Conservation (phyloP, 2,797 vertebrate genomes). For the Adrianichthys oophorus region DNA sequence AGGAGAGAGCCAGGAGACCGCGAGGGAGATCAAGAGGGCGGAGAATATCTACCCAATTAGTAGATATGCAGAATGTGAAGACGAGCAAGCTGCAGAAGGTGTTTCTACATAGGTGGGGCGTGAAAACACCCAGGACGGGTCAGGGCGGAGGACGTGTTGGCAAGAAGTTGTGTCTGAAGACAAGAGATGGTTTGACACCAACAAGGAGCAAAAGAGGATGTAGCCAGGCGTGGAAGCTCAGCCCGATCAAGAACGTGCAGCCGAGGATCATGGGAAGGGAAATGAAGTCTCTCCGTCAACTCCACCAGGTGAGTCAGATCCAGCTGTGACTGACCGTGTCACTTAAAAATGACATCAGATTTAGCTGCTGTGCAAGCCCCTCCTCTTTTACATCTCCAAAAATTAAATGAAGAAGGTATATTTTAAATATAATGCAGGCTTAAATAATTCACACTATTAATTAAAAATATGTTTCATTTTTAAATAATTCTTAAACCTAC, state of each 20-base stretch:
- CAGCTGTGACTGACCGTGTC: too few relatives aligned
- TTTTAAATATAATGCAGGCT: too few relatives aligned
- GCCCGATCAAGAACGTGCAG: conserved; percentile 5
- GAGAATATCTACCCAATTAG: conserved; percentile 31
- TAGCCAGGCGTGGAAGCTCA: conserved; percentile 30
- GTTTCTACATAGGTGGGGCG: conserved; percentile 39
- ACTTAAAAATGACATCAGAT: too few relatives aligned
- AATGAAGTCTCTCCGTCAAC: background rate
- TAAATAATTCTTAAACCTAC: too few relatives aligned
- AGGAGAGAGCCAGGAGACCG: conserved; percentile 22
- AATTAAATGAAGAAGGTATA: too few relatives aligned
- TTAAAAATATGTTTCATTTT: too few relatives aligned
- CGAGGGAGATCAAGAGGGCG: conserved; percentile 3
- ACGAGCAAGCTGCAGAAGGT: conserved; percentile 39
- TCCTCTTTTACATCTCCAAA: too few relatives aligned
- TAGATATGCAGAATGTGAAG: conserved; percentile 41
- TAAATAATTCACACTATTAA: too few relatives aligned
- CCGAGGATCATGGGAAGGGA: background rate
- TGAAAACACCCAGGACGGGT: conserved; percentile 32
- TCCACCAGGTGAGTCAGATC: conserved; percentile 31
- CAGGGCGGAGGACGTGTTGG: conserved; percentile 67
- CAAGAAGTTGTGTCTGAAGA: conserved; percentile 51
- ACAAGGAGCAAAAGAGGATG: conserved; percentile 20
- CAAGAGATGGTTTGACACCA: conserved; percentile 37
- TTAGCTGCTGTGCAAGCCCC: too few relatives aligned